Conservation (phyloP, 2,888 invertebrate genomes). For the Altica lythri region DNA sequence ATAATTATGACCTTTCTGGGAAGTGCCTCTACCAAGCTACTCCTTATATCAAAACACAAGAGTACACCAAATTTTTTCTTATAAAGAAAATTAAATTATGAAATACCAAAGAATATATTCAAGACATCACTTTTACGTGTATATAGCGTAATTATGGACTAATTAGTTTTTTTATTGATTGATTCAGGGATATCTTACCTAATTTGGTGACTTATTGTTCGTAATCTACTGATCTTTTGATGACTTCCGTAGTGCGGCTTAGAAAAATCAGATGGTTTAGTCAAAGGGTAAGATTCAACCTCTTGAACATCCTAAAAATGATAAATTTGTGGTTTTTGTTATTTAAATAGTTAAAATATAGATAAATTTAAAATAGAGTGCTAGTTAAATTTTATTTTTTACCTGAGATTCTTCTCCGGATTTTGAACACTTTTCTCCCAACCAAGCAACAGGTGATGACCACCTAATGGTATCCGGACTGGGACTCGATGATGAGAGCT, state of each 20-base stretch:
- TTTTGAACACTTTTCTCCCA: conserved; percentile 49
- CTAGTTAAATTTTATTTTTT: background rate
- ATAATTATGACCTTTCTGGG: too few species aligned
- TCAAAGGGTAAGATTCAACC: conserved; percentile 62
- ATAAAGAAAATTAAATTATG: too few species aligned
- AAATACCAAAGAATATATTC: too few species aligned
- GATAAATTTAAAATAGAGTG: background rate
- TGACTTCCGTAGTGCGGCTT: conserved; percentile 54
- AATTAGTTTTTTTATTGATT: background rate
- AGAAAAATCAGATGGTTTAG: conserved; percentile 63
- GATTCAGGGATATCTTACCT: conserved; percentile 60
- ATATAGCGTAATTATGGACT: background rate
- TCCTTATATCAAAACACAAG: too few species aligned
- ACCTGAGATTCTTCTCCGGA: conserved; percentile 41
- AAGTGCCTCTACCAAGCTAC: too few species aligned
- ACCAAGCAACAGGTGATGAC: conserved; percentile 56
- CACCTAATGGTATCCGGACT: conserved; percentile 56
- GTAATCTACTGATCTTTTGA: conserved; percentile 69
- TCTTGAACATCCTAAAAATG: conserved; percentile 48
- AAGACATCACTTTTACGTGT: background rate
- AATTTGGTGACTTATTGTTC: conserved; percentile 78
- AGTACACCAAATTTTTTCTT: too few species aligned
- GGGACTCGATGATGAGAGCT: conserved; percentile 54
- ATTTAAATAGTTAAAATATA: too few species aligned
- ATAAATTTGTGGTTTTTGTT: too few species aligned